Conservation (phyloP, 2,113 vertebrate genomes). For the Nibea albiflora region DNA sequence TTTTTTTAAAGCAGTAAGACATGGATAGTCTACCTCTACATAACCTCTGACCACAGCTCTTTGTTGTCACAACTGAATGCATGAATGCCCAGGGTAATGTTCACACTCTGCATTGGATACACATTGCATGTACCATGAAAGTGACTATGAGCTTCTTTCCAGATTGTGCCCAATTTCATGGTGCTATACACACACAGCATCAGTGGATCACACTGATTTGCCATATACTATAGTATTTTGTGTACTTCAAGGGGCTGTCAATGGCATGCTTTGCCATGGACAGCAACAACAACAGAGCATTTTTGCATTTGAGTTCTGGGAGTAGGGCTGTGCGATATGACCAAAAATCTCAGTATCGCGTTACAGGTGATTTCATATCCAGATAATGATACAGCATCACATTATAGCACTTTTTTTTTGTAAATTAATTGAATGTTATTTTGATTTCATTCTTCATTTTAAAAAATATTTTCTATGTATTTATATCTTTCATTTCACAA, state of each 20-base stretch:
- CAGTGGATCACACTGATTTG: slow-evolving; percentile 76
- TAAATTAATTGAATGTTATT: no score
- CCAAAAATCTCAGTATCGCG: no score
- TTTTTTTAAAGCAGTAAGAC: slow-evolving; percentile 29
- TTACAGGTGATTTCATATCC: no score
- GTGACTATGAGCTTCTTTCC: slow-evolving; percentile 79
- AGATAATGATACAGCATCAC: no score
- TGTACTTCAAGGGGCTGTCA: slow-evolving; percentile 27
- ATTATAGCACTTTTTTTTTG: no score
- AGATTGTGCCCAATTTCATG: slow-evolving; percentile 83
- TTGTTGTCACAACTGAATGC: slow-evolving; percentile 77
- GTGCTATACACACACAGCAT: slow-evolving; percentile 72
- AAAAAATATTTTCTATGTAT: no score
- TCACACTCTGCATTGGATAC: slow-evolving; percentile 78
- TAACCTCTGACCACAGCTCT: slow-evolving; percentile 74
- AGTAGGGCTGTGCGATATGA: not conserved
- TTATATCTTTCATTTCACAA: no score
- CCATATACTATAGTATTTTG: slow-evolving; percentile 46
- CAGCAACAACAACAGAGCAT: not conserved
- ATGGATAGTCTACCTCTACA: slow-evolving; percentile 56
- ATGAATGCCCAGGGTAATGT: slow-evolving; percentile 74
- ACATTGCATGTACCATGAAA: slow-evolving; percentile 79
- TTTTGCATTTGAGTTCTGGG: slow-evolving; percentile 19
- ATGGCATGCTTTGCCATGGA: slow-evolving; percentile 6
- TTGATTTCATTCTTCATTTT: no score